A percentile compares a stretch with the other conserved stretches of the same genome.
phyloP scores from a whole-genome alignment of 2,888 invertebrate species.

The Pocota personata region DNA sequence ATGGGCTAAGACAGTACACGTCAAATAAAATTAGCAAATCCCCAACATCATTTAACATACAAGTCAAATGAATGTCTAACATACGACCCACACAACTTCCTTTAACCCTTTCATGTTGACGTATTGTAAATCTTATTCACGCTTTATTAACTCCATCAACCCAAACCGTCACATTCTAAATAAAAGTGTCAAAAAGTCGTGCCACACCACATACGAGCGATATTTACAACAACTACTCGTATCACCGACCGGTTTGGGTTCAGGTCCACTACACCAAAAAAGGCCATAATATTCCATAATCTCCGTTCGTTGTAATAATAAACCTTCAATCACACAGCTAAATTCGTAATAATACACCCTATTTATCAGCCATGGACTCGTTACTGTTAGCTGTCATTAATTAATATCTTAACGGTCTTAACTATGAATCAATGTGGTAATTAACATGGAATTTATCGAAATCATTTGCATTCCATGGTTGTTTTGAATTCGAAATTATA shows the following conservation, averaged over 20 bases:
- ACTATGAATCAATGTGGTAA: constrained; percentile 66
- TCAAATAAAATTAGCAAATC: constrained; percentile 29
- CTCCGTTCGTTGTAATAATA: constrained; percentile 19
- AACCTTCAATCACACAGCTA: constrained; percentile 63
- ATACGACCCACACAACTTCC: neutral
- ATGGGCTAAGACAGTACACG: constrained; percentile 1
- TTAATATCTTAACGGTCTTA: constrained; percentile 68
- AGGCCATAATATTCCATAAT: constrained; percentile 26
- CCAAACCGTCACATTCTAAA: constrained; percentile 35
- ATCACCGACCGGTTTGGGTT: constrained; percentile 30
- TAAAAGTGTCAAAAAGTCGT: constrained; percentile 58
- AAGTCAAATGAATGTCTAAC: neutral
- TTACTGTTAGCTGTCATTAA: constrained; percentile 64
- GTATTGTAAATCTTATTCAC: constrained; percentile 18
- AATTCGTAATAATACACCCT: constrained; percentile 62
- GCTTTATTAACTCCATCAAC: neutral
- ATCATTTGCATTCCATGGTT: constrained; percentile 61
- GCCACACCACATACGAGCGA: neutral
- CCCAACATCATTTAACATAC: constrained; percentile 13
- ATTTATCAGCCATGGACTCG: constrained; percentile 70
- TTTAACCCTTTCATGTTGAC: constrained; percentile 27
- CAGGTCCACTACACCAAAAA: constrained; percentile 1
- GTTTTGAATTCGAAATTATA: constrained; percentile 25
- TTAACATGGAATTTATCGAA: constrained; percentile 69
- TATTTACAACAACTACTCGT: neutral